Percentiles rank a stretch among this genome's conserved stretches.
Conservation (phyloP, 2,113 vertebrate species). For the Arizona elegans region DNA sequence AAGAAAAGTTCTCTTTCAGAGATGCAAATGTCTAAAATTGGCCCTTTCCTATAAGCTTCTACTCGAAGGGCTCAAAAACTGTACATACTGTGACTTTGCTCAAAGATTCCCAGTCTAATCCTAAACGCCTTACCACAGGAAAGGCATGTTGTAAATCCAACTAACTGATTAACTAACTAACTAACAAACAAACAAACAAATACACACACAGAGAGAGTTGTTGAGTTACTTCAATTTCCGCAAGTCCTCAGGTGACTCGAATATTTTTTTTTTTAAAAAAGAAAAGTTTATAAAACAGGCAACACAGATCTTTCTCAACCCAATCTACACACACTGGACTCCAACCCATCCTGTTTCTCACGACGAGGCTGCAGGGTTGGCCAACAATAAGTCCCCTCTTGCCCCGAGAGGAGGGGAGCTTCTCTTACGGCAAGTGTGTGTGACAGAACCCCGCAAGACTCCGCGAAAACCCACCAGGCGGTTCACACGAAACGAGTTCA, state of each 20-base stretch:
- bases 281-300: neutral
- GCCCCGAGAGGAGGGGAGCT: neutral
- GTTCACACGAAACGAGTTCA: neutral
- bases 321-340: neutral
- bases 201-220: neutral
- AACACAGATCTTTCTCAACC: neutral
- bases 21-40: neutral
- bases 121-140: neutral
- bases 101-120: neutral
- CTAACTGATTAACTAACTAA: no score
- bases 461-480: neutral
- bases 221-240: neutral
- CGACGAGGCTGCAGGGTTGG: neutral
- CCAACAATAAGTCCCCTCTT: neutral
- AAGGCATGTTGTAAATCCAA: neutral
- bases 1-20: neutral
- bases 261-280: neutral
- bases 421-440: neutral
- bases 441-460: neutral
- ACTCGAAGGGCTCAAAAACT: neutral
- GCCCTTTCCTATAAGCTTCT: neutral
- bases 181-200: no score
- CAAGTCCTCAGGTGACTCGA: neutral
- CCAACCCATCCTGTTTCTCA: neutral
- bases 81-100: neutral